These are phyloP conservation scores for Muschampia plurimacula DNA, from an alignment of 2,888 invertebrate species.

Conservation along the genomic window DNA sequence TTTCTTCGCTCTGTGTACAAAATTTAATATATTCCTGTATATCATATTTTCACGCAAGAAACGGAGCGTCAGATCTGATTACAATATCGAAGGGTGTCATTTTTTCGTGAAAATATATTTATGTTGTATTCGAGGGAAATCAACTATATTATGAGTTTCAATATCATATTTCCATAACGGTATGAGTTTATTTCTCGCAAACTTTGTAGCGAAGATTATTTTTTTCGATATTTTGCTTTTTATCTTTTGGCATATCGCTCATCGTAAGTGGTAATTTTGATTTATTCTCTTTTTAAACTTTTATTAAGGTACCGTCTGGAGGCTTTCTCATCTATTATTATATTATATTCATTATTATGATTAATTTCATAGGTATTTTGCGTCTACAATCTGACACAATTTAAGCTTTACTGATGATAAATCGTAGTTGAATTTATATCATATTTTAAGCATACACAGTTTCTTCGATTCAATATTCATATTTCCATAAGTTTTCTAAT, in stretches of 20 bases:
- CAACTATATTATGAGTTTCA: conserved; percentile 26
- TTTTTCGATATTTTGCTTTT: background rate
- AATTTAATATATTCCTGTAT: conserved; percentile 47
- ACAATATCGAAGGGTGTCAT: conserved; percentile 35
- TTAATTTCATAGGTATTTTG: background rate
- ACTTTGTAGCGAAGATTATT: background rate
- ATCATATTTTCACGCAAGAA: conserved; percentile 41
- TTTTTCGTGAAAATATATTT: conserved; percentile 36
- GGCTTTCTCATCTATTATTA: background rate
- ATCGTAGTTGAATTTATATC: too few relatives aligned
- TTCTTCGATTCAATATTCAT: too few relatives aligned
- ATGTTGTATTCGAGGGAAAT: conserved; percentile 36
- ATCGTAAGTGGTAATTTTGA: background rate
- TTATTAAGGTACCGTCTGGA: background rate
- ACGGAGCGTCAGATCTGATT: conserved; percentile 35
- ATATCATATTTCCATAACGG: background rate
- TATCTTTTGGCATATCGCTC: background rate
- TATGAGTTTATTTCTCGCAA: conserved; percentile 14
- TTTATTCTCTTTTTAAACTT: background rate
- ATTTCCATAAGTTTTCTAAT: too few relatives aligned
- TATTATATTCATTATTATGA: background rate
- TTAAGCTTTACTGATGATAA: too few relatives aligned
- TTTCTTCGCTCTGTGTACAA: conserved; percentile 38
- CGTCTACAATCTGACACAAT: background rate
- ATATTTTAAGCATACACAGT: too few relatives aligned